Evolutionary conservation across 2,113 vertebrate species (phyloP).

Genomic region (Talpa occidentalis): DNA sequence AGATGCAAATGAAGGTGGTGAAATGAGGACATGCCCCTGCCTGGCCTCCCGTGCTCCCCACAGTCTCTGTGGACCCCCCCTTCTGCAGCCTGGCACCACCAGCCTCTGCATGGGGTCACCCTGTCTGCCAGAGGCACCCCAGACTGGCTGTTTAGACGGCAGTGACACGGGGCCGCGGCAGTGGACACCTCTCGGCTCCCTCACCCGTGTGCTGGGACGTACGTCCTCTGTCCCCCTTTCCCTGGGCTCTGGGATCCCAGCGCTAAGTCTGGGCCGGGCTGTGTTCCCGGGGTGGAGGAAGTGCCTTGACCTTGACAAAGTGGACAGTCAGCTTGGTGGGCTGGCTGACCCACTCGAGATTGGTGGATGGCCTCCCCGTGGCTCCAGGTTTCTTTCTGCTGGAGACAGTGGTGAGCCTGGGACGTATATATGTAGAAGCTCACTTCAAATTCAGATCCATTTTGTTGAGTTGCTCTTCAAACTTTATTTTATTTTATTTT

Average conservation of each 20-base stretch:
- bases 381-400: neutral
- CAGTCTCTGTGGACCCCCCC: neutral
- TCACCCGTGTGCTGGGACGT: rapidly evolving
- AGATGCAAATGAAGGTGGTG: neutral
- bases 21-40: neutral
- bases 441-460: neutral
- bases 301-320: neutral
- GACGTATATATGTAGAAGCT: too few relatives aligned
- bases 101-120: neutral
- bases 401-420: neutral
- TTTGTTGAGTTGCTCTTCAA: neutral
- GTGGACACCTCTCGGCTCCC: too few relatives aligned
- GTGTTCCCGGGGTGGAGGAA: too few relatives aligned
- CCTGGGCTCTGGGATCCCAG: neutral
- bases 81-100: neutral
- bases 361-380: too few relatives aligned
- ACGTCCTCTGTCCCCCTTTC: neutral
- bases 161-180: too few relatives aligned
- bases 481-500: neutral
- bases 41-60: neutral
- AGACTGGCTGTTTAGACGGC: neutral
- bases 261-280: neutral
- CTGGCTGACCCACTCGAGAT: neutral
- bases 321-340: neutral
- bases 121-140: too few relatives aligned